Evolutionary conservation across 2,888 invertebrate genomes (phyloP).

Genomic region (Phaedon cochleariae): DNA sequence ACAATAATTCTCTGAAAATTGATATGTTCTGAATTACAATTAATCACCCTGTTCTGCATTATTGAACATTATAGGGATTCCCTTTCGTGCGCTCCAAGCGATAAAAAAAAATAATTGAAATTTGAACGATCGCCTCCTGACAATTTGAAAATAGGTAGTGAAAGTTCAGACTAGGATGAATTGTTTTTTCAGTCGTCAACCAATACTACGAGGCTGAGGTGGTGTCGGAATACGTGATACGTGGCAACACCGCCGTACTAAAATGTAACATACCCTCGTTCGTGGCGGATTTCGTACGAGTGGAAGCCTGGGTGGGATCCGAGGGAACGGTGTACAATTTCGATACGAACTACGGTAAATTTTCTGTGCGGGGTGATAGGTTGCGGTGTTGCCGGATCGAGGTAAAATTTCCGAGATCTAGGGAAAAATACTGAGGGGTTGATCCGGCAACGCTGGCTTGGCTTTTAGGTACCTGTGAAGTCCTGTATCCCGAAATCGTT

Average conservation of each 20-base stretch:
- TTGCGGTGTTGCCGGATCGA: background rate
- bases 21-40: no score
- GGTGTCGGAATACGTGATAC: conserved; percentile 88
- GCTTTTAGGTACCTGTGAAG: background rate
- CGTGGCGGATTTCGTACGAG: conserved; percentile 89
- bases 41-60: no score
- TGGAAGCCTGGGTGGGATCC: conserved; percentile 80
- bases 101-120: no score
- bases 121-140: no score
- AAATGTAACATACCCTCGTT: conserved; percentile 92
- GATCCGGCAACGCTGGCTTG: no score
- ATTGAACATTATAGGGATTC: no score
- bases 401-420: background rate
- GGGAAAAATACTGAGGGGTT: no score
- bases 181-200: conserved; percentile 90
- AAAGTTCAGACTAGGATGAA: no score
- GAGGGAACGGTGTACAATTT: conserved; percentile 76
- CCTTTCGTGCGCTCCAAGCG: no score
- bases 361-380: background rate
- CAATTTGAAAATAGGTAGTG: no score
- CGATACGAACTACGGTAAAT: conserved; percentile 77
- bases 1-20: no score
- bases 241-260: conserved; percentile 85
- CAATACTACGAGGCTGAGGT: conserved; percentile 87
- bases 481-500: background rate